These are phyloP conservation scores for Brachionus paranguensis DNA, from an alignment of 1,140 invertebrate genomes.

Conservation along the genomic window DNA sequence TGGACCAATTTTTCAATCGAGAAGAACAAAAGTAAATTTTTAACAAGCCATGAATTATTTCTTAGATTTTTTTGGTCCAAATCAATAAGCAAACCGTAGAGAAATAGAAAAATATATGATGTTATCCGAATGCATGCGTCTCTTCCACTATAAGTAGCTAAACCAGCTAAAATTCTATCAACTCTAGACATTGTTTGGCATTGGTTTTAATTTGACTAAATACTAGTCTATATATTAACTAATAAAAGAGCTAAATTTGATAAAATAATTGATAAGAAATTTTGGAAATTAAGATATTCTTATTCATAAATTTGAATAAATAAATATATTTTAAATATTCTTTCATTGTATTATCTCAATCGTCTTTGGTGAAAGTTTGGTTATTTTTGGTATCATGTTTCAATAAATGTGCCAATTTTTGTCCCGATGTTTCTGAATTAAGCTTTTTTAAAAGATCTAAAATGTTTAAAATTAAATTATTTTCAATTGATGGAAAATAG, in stretches of 20 bases:
- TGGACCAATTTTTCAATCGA: neutral
- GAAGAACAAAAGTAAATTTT: neutral
- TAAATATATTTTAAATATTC: neutral
- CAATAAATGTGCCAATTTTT: too few relatives aligned
- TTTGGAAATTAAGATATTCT: neutral
- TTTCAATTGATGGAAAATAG: too few relatives aligned
- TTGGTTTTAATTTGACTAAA: neutral
- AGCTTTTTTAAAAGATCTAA: too few relatives aligned
- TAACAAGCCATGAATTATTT: neutral
- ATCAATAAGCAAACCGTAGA: neutral
- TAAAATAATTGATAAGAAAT: neutral
- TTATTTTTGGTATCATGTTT: too few relatives aligned
- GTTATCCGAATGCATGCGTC: slow-evolving; percentile 3
- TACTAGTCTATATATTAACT: neutral
- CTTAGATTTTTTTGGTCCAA: neutral
- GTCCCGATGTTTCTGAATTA: too few relatives aligned
- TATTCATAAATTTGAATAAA: slow-evolving; percentile 3
- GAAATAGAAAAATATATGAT: neutral
- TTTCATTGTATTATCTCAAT: neutral
- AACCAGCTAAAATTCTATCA: neutral
- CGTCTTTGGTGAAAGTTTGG: too few relatives aligned
- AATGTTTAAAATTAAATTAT: too few relatives aligned
- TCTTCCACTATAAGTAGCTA: slow-evolving; percentile 9
- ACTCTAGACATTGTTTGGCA: neutral
- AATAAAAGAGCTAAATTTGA: neutral